Evolutionary conservation across 2,888 invertebrate species (phyloP).

Genomic region (Apamea monoglypha): DNA sequence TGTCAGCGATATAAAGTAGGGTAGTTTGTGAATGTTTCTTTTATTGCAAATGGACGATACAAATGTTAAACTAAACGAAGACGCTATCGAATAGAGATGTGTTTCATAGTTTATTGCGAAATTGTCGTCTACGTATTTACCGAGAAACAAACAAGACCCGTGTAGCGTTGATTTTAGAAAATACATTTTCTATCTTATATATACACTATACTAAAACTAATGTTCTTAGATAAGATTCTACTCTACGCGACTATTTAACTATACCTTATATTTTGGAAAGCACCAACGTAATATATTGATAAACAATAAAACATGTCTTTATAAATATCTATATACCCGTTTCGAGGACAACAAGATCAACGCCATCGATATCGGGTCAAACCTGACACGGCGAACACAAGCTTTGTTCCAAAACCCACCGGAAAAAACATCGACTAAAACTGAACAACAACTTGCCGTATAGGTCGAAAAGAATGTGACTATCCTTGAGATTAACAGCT

Average conservation of each 20-base stretch:
- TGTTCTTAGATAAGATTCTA: not conserved
- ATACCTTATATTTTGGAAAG: not conserved
- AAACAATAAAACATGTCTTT: slow-evolving; percentile 39
- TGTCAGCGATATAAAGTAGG: slow-evolving; percentile 56
- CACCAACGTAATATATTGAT: slow-evolving; percentile 9
- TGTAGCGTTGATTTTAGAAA: slow-evolving; percentile 12
- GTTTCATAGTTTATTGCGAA: slow-evolving; percentile 42
- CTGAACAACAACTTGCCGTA: slow-evolving; percentile 32
- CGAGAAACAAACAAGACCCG: slow-evolving; percentile 8
- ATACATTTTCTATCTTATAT: not conserved
- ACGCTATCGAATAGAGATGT: slow-evolving; percentile 41
- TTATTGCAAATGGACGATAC: slow-evolving; percentile 29
- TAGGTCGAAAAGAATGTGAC: slow-evolving; percentile 50
- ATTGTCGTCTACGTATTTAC: slow-evolving; percentile 2
- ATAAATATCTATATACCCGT: slow-evolving; percentile 20
- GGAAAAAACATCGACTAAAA: slow-evolving; percentile 48
- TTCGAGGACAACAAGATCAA: slow-evolving; percentile 52
- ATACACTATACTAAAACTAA: not conserved
- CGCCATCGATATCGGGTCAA: slow-evolving; percentile 42
- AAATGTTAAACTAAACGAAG: slow-evolving; percentile 24
- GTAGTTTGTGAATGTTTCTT: slow-evolving; percentile 60
- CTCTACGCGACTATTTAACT: too few relatives aligned
- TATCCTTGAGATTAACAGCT: slow-evolving; percentile 65
- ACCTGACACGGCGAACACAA: slow-evolving; percentile 27
- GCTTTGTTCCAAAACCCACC: slow-evolving; percentile 48